Evolutionary conservation across 1,140 invertebrate genomes (phyloP).

Genomic region (Belonocnema kinseyi): DNA sequence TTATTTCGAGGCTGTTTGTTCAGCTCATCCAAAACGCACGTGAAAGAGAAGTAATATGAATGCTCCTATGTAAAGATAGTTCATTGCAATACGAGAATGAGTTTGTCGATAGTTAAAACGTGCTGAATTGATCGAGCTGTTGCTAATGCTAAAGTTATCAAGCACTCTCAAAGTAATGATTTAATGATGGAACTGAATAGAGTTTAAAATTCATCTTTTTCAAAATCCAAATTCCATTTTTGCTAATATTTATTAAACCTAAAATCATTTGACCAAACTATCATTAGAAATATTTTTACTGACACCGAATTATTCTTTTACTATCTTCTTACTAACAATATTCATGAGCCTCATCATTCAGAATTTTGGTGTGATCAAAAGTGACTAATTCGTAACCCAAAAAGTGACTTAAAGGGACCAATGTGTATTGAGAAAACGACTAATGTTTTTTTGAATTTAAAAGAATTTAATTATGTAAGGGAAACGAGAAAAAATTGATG

Average conservation of each 20-base stretch:
- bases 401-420: no score
- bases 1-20: conserved; percentile 11
- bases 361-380: no score
- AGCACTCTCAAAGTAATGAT: neutral
- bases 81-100: conserved; percentile 21
- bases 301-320: no score
- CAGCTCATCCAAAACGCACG: conserved; percentile 13
- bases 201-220: neutral
- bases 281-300: no score
- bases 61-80: conserved; percentile 13
- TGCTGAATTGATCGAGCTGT: neutral
- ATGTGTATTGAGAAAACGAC: no score
- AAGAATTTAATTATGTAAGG: no score
- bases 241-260: neutral
- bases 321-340: no score
- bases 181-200: neutral
- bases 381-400: no score
- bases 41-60: conserved; percentile 18
- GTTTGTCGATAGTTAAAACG: conserved; percentile 2
- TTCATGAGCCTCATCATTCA: no score
- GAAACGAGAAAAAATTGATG: no score
- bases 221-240: no score
- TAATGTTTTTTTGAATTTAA: no score
- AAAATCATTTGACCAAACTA: neutral
- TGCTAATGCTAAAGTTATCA: neutral